A percentile compares a stretch with the other conserved stretches of the same genome.
phyloP scores from a whole-genome alignment of 2,888 invertebrate species.

The Euspilapteryx auroguttella region DNA sequence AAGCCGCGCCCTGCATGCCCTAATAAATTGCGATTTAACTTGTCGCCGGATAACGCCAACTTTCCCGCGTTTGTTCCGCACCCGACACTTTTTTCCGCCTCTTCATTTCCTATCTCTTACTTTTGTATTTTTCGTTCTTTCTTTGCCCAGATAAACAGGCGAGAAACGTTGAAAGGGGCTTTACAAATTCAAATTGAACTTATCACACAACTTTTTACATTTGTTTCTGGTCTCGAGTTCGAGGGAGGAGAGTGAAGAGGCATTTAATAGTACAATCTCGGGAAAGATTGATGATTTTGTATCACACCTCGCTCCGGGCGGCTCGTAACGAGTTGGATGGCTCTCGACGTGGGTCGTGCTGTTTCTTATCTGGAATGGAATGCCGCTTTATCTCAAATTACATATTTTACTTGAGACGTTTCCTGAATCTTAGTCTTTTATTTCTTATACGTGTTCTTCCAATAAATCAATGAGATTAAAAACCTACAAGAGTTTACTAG shows the following conservation, averaged over 20 bases:
- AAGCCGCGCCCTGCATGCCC: constrained; percentile 46
- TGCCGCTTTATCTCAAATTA: constrained; percentile 59
- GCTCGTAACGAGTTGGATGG: constrained; percentile 55
- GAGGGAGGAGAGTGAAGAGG: constrained; percentile 56
- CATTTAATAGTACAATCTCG: constrained; percentile 62
- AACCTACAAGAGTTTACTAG: no score
- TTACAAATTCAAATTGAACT: constrained; percentile 63
- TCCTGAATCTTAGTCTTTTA: constrained; percentile 31
- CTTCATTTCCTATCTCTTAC: constrained; percentile 63
- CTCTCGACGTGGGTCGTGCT: constrained; percentile 54
- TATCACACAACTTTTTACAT: constrained; percentile 63
- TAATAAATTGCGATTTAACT: constrained; percentile 62
- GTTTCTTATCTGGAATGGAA: constrained; percentile 56
- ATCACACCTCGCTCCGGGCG: constrained; percentile 61
- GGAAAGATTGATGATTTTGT: constrained; percentile 61
- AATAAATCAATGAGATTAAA: no score
- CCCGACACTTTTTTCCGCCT: constrained; percentile 61
- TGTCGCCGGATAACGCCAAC: constrained; percentile 60
- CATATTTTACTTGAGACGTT: constrained; percentile 55
- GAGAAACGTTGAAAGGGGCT: constrained; percentile 61
- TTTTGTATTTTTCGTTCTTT: constrained; percentile 59
- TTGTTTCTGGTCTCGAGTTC: constrained; percentile 59
- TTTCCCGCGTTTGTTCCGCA: constrained; percentile 57
- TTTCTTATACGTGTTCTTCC: no score
- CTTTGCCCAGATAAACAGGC: constrained; percentile 58